These are phyloP conservation scores for Eubasilissa regina DNA, from an alignment of 1,140 invertebrate genomes.

Conservation along the genomic window DNA sequence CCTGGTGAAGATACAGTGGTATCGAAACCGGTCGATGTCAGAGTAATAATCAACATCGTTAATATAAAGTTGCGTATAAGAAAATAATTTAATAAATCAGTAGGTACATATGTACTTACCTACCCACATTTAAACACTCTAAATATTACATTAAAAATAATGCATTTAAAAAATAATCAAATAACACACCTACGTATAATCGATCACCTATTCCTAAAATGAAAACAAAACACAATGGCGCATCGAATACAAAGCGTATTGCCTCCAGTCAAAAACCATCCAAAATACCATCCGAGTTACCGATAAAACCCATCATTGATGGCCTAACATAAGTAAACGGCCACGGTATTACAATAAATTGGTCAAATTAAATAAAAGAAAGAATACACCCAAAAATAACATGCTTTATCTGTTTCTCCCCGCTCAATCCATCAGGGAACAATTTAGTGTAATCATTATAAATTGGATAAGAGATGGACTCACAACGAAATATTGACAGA, in stretches of 20 bases:
- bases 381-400: conserved; percentile 52
- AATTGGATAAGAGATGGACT: conserved; percentile 51
- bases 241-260: conserved; percentile 22
- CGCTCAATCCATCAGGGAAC: conserved; percentile 53
- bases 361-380: conserved; percentile 61
- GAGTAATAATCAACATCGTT: no score
- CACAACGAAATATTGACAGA: conserved; percentile 3
- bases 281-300: conserved; percentile 48
- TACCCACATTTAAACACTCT: no score
- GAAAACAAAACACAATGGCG: conserved; percentile 28
- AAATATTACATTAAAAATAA: no score
- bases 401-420: conserved; percentile 48
- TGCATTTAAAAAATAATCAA: background rate
- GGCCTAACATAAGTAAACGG: conserved; percentile 55
- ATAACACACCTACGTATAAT: conserved; percentile 4
- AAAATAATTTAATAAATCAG: no score
- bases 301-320: conserved; percentile 59
- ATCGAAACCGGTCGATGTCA: no score
- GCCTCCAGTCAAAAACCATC: conserved; percentile 41
- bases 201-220: conserved; percentile 29
- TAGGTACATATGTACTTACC: no score
- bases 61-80: no score
- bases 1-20: no score
- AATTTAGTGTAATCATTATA: conserved; percentile 60
- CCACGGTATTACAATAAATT: conserved; percentile 59